Percentiles rank a stretch among this genome's conserved stretches.
Conservation (phyloP, 2,113 vertebrate genomes). For the Labrus mixtus region DNA sequence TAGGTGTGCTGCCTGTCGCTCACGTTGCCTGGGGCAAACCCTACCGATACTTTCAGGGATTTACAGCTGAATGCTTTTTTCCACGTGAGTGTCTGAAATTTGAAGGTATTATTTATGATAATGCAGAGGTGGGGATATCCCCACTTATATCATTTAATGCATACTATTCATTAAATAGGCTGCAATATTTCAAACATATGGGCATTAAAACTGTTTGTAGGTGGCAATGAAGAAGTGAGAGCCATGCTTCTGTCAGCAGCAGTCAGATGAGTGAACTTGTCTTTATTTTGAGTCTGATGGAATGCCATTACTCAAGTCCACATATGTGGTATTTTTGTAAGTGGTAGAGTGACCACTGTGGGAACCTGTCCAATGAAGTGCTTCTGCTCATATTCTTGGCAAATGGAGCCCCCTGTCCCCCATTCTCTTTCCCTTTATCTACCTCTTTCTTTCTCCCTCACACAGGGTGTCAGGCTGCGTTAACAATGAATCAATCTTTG, state of each 20-base stretch:
- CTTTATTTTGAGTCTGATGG: constrained; percentile 67
- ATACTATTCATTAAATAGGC: constrained; percentile 1
- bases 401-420: constrained; percentile 78
- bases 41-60: constrained; percentile 64
- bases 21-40: constrained; percentile 46
- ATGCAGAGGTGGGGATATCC: background rate
- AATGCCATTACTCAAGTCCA: constrained; percentile 71
- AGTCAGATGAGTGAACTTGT: constrained; percentile 52
- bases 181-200: constrained; percentile 7
- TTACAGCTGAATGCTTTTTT: constrained; percentile 30
- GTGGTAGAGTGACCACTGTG: constrained; percentile 76
- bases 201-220: constrained; percentile 6
- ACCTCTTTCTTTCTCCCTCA: constrained; percentile 81
- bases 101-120: background rate
- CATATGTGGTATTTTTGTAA: constrained; percentile 65
- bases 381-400: constrained; percentile 82
- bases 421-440: constrained; percentile 84
- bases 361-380: constrained; percentile 80
- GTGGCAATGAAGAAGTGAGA: constrained; percentile 6
- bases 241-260: constrained; percentile 1
- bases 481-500: constrained; percentile 89
- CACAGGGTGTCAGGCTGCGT: constrained; percentile 85
- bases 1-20: constrained; percentile 54
- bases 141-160: constrained; percentile 7
- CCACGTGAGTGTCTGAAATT: constrained; percentile 12